Evolutionary conservation across 2,113 vertebrate genomes (phyloP), one percentile per base, ranked within the genome.

Genomic region (Bubo blakistoni): DNA sequence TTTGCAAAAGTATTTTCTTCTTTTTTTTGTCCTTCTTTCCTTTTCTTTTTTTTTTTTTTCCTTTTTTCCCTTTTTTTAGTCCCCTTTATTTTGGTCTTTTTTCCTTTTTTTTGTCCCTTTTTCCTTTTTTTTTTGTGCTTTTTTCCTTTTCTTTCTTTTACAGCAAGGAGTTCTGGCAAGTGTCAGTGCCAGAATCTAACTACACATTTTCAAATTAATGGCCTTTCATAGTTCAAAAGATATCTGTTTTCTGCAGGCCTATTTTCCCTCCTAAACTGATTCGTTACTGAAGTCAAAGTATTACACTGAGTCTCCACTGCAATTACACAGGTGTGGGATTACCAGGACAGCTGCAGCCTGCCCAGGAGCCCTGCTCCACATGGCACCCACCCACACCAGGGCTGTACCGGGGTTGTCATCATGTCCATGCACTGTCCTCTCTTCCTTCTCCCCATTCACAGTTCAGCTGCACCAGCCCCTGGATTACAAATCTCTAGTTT

Each of bases 331-430:
- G 44, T 7, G 4, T n/a, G 27, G 36, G 67, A 80, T 77, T 58
- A 22, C 5, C 3, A 36, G 36, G 54, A 10, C 5, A 16, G 66
- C 47, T 81, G 77, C 73, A 84, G 72, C 77, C 49, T 3, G 0
- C 9, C 51, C 55, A 79, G 51, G 61, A 66, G 36, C 65, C 51
- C 30, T 11, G 52, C 26, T 62, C n/a, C 69, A 16, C 0, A 0
- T 77, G 49, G 42, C 55, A n/a, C 30, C 26, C 62, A 5, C 19
- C 6, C 26, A 15, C 10, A 19, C 38, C 34, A 30, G 51, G 11
- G 46, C 34, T 19, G 13, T 4, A 49, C 58, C 2, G 3, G 46
- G 30, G 34, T 30, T 16, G 15, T 25, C 59, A 24, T 2, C 65
- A 4, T 16, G 29, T 8, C 0, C 1, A 38, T 27, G 26, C 49